Percentiles rank a stretch among this genome's conserved stretches.
Conservation (phyloP, 2,888 invertebrate species). For the Cantharis rustica region DNA sequence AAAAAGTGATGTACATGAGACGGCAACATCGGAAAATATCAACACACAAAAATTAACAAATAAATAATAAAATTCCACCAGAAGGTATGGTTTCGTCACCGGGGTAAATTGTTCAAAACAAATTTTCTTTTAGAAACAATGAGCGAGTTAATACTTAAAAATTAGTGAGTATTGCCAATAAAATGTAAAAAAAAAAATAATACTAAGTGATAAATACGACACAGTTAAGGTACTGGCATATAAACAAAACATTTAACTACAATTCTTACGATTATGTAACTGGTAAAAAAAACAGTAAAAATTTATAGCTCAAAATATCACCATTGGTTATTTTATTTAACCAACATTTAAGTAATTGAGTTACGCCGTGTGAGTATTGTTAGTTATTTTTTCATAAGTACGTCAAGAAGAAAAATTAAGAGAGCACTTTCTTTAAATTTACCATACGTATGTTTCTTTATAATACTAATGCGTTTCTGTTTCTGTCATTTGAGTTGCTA, state of each 20-base stretch:
- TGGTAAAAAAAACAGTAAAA: conserved; percentile 23
- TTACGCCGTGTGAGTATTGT: conserved; percentile 31
- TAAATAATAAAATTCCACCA: neutral
- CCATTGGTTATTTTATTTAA: conserved; percentile 26
- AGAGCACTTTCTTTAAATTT: conserved; percentile 20
- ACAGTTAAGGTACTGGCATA: conserved; percentile 35
- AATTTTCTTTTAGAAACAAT: neutral
- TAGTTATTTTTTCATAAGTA: conserved; percentile 31
- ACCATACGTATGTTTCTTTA: conserved; percentile 10
- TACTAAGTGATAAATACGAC: conserved; percentile 29
- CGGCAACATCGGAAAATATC: conserved; percentile 3
- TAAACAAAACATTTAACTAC: conserved; percentile 20
- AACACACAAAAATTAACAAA: neutral
- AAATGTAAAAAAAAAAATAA: conserved; percentile 25
- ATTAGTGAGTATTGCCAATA: conserved; percentile 33
- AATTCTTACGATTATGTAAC: conserved; percentile 9
- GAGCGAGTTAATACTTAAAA: conserved; percentile 25
- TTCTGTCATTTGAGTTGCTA: conserved; percentile 70
- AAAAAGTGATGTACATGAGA: conserved; percentile 12
- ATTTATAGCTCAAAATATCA: conserved; percentile 34
- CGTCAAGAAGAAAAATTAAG: conserved; percentile 2
- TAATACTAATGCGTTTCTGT: conserved; percentile 54
- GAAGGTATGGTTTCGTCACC: neutral
- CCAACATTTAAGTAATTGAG: conserved; percentile 33
- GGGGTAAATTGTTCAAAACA: neutral